Conservation (phyloP, 2,113 vertebrate species). For the Taurulus bubalis region DNA sequence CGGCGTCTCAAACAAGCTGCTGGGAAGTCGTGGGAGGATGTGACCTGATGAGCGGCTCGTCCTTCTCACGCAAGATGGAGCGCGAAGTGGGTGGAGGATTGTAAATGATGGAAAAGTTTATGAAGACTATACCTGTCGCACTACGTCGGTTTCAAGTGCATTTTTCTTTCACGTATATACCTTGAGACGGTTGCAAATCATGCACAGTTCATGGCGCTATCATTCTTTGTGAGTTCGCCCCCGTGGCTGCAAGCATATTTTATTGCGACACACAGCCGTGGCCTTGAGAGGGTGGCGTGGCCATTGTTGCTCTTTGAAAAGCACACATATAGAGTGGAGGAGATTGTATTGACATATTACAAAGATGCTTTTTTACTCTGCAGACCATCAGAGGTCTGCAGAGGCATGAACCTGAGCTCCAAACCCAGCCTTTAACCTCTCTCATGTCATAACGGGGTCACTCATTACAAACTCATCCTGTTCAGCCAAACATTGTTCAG, state of each 20-base stretch:
- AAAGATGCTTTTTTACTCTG: too few species aligned
- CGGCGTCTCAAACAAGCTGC: too few species aligned
- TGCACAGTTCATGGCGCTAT: neutral
- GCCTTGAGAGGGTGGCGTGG: constrained; percentile 13
- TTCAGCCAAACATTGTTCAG: neutral
- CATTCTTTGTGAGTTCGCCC: neutral
- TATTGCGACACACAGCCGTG: neutral
- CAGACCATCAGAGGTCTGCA: neutral
- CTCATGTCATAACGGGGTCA: neutral
- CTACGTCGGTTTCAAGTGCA: too few species aligned
- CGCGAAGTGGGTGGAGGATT: too few species aligned
- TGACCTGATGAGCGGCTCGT: too few species aligned
- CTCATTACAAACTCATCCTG: neutral
- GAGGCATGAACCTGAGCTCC: neutral
- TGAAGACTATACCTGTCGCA: neutral
- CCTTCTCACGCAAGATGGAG: too few species aligned
- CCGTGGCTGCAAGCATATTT: neutral
- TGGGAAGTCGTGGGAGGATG: too few species aligned
- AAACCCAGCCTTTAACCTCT: neutral
- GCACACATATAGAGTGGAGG: constrained; percentile 10
- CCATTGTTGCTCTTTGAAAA: neutral
- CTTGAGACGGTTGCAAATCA: neutral
- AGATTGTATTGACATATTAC: neutral
- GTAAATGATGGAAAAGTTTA: constrained; percentile 13
- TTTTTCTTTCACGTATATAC: too few species aligned